Base-by-base conservation (phyloP, 2,797 vertebrate genomes). In the Gastrophryne carolinensis region DNA sequence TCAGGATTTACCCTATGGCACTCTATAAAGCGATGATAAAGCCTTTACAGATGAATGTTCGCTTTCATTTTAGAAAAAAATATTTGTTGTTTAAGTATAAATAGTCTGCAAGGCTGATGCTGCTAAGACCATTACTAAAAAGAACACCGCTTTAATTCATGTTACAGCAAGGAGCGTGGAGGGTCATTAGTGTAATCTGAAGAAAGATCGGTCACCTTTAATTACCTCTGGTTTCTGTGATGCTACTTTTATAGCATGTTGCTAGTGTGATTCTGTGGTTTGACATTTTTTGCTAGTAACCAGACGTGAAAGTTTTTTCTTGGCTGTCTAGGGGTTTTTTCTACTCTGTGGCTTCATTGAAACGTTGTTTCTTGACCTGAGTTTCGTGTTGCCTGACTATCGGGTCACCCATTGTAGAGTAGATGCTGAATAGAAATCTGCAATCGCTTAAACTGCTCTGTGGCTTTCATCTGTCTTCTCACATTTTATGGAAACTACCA, bases 401-500 rank as follows among this genome's bases (percentile, higher is more conserved):
- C 82, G 78, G 68, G 26, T 63, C 37, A 58, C 35, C 80, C 80
- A 78, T 47, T 81, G 12, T 12, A 69, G 26, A 3, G 47, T 65
- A 83, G 34, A 75, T 81, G 66, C 73, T 79, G 39, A 13, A 66
- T 78, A 60, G 71, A 56, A 30, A 15, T 70, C 74, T 63, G 58
- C 65, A 61, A 73, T 62, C n/a, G 52, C 82, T 80, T 78, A 79
- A 65, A 44, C 76, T 78, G 27, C 74, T 65, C 57, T 47, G 15
- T 7, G 4, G 56, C 23, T 79, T 81, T 81, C 2, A 34, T 56
- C 57, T 35, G 44, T 79, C 3, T 72, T 39, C 66, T 74, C 26
- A 61, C 41, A 41, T 73, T 79, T 79, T 50, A 49, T 76, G 79
- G 52, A 57, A 82, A 50, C 81, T 67, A 61, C n/a, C 75, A 81